Base-by-base conservation (phyloP, 2,888 invertebrate species). In the Cotesia congregata region DNA sequence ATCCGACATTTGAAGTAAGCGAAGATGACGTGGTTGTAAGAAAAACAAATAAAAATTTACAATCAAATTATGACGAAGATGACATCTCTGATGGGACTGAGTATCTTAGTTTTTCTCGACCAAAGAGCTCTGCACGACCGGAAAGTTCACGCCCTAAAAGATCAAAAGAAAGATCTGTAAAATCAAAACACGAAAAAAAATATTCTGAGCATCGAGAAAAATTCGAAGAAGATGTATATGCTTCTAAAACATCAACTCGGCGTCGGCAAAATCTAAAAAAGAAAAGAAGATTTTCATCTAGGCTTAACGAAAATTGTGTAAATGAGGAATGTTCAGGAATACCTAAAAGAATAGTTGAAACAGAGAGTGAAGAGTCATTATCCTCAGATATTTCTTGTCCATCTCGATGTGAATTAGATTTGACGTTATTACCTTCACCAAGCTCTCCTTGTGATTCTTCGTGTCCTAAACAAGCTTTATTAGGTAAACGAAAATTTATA, bases 31-130 rank as follows among this genome's bases (percentile, higher is more conserved):
- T 30, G 12, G 50, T 50, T 50, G 12, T 50, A 62, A 30, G 30
- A 30, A 30, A 30, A 30, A 3, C 30, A 3, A 30, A 30, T 30
- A 30, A 30, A 30, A 30, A 3, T 30, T 30, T 30, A 30, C 30
- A 30, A 30, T 30, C 30, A 30, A 30, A 30, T 30, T 30, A 30
- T 3, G 3, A 30, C 5, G 74, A 68, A 1, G 12, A 20, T 15
- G 65, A 50, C 6, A 65, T 20, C 41, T 72, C 76, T 7, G 68
- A 76, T 3, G 30, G 12, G n/a, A 69, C 62, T 50, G 68, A 72
- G 17, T 68, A 69, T 20, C 61, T 67, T 12, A 76, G 68, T 62
- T 17, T 70, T 5, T 64, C 71, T 7, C 64, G 39, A 12, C 50
- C 7, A 61, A 72, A 40, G 38, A 74, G 70, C 15, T 38, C 69